Conservation (phyloP, 2,888 invertebrate species). For the Diarsia mendica region DNA sequence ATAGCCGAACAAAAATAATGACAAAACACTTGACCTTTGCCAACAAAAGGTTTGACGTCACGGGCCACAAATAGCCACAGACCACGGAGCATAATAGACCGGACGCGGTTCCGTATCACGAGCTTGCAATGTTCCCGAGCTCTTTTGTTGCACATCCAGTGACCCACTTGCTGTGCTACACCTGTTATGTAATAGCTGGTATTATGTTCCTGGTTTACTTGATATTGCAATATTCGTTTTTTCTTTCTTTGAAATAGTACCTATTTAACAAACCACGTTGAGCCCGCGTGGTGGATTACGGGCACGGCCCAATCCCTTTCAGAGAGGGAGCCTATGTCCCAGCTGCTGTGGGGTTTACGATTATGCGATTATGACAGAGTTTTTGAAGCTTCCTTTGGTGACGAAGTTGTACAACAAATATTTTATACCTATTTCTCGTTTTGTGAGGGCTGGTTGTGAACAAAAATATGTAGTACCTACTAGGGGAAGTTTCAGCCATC, state of each 20-base stretch:
- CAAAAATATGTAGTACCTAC: too few relatives aligned
- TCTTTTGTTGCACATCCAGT: slow-evolving; percentile 61
- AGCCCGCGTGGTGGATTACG: background rate
- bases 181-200: slow-evolving; percentile 22
- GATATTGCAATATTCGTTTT: background rate
- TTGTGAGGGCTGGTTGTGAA: background rate
- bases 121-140: slow-evolving; percentile 30
- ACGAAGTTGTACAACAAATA: background rate
- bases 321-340: background rate
- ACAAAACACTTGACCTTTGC: slow-evolving; percentile 61
- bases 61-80: slow-evolving; percentile 54
- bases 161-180: slow-evolving; percentile 57
- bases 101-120: slow-evolving; percentile 57
- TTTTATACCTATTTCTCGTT: background rate
- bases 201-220: slow-evolving; percentile 6
- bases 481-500: background rate
- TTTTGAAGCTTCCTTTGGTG: background rate
- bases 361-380: background rate
- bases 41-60: slow-evolving; percentile 51
- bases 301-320: background rate
- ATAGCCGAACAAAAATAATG: slow-evolving; percentile 40
- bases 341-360: background rate
- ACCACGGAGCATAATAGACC: slow-evolving; percentile 47
- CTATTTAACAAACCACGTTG: background rate
- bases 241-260: background rate